These are phyloP conservation scores for Sminthurides aquaticus DNA, from an alignment of 2,888 invertebrate genomes.

Conservation along the genomic window DNA sequence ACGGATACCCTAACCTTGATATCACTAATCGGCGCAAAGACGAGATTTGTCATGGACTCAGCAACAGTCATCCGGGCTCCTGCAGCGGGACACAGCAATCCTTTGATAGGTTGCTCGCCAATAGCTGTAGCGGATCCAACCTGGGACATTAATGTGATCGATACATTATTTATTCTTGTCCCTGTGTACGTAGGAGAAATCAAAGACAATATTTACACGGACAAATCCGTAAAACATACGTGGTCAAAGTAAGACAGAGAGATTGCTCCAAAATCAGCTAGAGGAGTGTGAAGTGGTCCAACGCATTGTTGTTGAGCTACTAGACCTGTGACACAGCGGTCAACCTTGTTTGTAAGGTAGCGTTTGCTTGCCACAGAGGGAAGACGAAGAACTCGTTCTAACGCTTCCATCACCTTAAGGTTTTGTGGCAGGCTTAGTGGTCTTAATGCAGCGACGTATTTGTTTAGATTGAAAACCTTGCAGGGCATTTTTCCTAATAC, in stretches of 20 bases:
- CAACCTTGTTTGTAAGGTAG: conserved; percentile 91
- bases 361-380: conserved; percentile 91
- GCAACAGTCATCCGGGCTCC: conserved; percentile 92
- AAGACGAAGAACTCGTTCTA: conserved; percentile 72
- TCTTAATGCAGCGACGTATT: conserved; percentile 50
- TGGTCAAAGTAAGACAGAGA: conserved; percentile 71
- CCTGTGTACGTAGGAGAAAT: too few relatives aligned
- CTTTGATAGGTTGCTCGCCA: conserved; percentile 95
- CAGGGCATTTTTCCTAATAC: conserved; percentile 81
- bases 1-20: conserved; percentile 49
- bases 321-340: conserved; percentile 87
- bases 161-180: neutral
- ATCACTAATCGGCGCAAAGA: conserved; percentile 58
- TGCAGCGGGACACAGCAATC: conserved; percentile 69
- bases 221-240: neutral
- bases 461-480: conserved; percentile 62
- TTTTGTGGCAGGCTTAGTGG: conserved; percentile 54
- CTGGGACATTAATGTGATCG: conserved; percentile 43
- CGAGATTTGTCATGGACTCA: conserved; percentile 88
- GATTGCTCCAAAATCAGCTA: conserved; percentile 87
- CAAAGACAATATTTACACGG: too few relatives aligned
- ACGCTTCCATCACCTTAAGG: conserved; percentile 59
- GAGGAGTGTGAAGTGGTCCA: conserved; percentile 90
- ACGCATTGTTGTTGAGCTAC: conserved; percentile 98
- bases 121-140: conserved; percentile 89